Percentiles rank a stretch among this genome's conserved stretches.
phyloP scores from a whole-genome alignment of 2,113 vertebrate species.

The Lophochroa leadbeateri region DNA sequence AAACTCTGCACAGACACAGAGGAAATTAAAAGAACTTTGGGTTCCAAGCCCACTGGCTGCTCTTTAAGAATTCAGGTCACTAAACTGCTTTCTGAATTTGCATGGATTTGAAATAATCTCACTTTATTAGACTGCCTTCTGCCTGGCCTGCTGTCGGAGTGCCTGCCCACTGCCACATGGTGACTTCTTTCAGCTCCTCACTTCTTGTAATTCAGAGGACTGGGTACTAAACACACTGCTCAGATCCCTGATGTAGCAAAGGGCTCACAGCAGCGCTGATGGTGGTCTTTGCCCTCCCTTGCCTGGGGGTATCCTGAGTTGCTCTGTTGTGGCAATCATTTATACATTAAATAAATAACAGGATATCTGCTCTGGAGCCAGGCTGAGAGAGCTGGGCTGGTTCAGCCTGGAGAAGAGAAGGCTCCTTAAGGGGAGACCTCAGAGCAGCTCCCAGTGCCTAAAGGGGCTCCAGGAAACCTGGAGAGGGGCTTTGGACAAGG shows the following conservation, averaged over 20 bases:
- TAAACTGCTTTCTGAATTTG: slow-evolving; percentile 23
- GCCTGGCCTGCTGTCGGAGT: background rate
- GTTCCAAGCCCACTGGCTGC: background rate
- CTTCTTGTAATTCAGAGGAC: background rate
- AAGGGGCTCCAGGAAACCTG: too few species aligned
- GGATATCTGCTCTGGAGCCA: too few species aligned
- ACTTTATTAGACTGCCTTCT: background rate
- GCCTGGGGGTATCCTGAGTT: background rate
- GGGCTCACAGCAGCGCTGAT: background rate
- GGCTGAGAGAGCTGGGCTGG: too few species aligned
- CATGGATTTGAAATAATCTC: slow-evolving; percentile 45
- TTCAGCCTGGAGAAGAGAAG: too few species aligned
- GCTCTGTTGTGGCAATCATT: background rate
- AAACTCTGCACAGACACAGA: slow-evolving; percentile 17
- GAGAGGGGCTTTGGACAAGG: too few species aligned
- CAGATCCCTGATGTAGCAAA: background rate
- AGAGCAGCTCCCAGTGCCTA: background rate
- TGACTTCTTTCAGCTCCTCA: background rate
- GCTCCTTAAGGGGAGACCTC: too few species aligned
- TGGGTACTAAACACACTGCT: background rate
- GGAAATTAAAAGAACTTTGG: background rate
- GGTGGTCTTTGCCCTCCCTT: background rate
- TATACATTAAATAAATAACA: too few species aligned
- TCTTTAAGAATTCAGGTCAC: slow-evolving; percentile 41
- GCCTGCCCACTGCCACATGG: background rate